phyloP scores from a whole-genome alignment of 2,113 vertebrate genomes.

The Daphoenositta chrysoptera region DNA sequence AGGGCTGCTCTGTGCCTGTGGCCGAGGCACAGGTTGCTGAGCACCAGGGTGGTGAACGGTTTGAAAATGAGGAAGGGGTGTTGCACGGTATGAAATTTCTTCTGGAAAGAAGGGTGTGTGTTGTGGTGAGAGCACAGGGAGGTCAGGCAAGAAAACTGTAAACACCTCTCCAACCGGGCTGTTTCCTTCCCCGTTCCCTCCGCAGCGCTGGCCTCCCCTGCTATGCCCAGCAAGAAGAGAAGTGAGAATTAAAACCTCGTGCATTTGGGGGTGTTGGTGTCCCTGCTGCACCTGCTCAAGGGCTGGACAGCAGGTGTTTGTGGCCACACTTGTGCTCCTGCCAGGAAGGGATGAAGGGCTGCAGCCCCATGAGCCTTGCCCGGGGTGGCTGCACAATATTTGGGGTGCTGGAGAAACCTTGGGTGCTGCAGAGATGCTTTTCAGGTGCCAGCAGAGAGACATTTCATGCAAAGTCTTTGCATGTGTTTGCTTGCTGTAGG shows the following conservation, averaged over 20 bases:
- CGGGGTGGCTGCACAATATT: rapidly evolving
- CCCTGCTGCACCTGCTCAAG: neutral
- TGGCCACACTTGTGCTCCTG: neutral
- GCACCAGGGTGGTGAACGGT: constrained; percentile 44
- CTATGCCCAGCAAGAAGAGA: neutral
- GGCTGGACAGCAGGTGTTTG: neutral
- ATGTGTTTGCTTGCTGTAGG: neutral
- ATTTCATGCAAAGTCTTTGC: no score
- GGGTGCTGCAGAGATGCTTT: neutral
- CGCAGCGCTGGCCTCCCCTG: neutral
- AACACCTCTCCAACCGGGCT: constrained; percentile 6
- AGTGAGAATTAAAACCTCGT: constrained; percentile 13
- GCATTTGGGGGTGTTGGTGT: neutral
- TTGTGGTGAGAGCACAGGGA: constrained; percentile 52
- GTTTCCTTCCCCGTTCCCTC: constrained; percentile 46
- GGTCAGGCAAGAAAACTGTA: constrained; percentile 18
- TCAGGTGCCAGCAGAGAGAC: neutral
- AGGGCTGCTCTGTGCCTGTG: neutral
- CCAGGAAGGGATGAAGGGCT: neutral
- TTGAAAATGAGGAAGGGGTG: constrained; percentile 77
- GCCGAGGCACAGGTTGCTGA: constrained; percentile 40
- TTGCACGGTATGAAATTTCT: constrained; percentile 53
- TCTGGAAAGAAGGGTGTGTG: constrained; percentile 58
- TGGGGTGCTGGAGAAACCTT: neutral
- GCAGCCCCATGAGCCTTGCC: rapidly evolving